Evolutionary conservation across 2,113 vertebrate genomes (phyloP).

Genomic region (Gymnobelideus leadbeateri): DNA sequence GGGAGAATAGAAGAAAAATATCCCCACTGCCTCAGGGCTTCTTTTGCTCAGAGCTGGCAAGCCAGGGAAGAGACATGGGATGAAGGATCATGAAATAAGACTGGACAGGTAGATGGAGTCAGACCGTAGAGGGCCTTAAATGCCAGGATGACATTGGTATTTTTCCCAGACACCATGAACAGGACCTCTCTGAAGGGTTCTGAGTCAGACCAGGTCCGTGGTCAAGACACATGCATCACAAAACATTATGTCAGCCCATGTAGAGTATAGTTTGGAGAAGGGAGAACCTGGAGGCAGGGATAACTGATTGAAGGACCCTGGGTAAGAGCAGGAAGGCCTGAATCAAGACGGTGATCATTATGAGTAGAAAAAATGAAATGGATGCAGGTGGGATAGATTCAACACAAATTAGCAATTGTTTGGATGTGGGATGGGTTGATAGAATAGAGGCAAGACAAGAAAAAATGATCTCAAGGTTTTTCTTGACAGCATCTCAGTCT

Average conservation of each 20-base stretch:
- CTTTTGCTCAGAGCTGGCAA: neutral
- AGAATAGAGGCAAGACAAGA: neutral
- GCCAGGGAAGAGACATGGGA: neutral
- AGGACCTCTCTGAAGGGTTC: neutral
- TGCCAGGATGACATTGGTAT: neutral
- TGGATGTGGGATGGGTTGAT: neutral
- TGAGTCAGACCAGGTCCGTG: neutral
- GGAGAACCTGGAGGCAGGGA: neutral
- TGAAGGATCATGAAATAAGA: neutral
- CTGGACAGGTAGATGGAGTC: neutral
- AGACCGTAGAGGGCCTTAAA: neutral
- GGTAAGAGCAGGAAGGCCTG: neutral
- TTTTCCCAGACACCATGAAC: neutral
- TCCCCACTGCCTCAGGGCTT: neutral
- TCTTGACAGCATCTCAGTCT: neutral
- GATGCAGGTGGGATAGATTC: neutral
- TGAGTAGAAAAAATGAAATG: neutral
- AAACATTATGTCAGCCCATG: neutral
- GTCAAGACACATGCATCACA: neutral
- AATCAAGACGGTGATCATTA: neutral
- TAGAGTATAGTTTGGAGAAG: neutral
- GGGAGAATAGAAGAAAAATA: neutral
- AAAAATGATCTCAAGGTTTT: neutral
- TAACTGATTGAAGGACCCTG: neutral
- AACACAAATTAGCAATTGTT: neutral